phyloP scores from a whole-genome alignment of 2,113 vertebrate species.

The Micronycteris hirsuta region DNA sequence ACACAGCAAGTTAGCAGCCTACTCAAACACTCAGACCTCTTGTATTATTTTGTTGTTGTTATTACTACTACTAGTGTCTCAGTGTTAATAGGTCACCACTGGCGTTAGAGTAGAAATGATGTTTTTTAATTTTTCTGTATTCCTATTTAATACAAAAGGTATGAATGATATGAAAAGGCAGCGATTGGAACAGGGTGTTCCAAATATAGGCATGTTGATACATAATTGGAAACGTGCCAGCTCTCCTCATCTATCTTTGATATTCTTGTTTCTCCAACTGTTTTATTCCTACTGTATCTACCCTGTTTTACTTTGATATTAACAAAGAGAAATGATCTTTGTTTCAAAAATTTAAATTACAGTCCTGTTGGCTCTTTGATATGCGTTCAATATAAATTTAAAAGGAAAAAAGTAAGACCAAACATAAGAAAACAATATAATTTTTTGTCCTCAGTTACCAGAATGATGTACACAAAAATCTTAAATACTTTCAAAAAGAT shows the following conservation, averaged over 20 bases:
- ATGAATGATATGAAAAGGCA: not conserved
- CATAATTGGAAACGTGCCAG: not conserved
- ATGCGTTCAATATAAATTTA: not conserved
- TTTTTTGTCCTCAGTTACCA: not conserved
- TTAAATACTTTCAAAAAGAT: not conserved
- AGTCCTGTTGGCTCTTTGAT: not conserved
- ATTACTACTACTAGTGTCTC: not conserved
- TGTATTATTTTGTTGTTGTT: not conserved
- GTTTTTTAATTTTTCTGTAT: not conserved
- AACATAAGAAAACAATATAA: not conserved
- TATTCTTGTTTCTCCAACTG: not conserved
- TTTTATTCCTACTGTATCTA: slow-evolving; percentile 14
- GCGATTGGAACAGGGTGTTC: not conserved
- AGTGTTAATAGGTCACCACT: not conserved
- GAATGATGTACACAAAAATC: not conserved
- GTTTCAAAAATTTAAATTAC: slow-evolving; percentile 25
- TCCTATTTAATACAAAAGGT: not conserved
- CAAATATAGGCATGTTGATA: not conserved
- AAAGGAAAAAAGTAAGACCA: not conserved
- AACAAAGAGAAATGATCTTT: slow-evolving; percentile 3
- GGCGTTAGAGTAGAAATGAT: not conserved
- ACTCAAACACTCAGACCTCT: not conserved
- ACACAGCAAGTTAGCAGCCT: not conserved
- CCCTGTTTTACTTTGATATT: slow-evolving; percentile 4
- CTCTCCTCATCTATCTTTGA: not conserved